Percentiles rank a stretch among this genome's conserved stretches.
Conservation (phyloP, 2,113 vertebrate genomes). For the Pao palembangensis region DNA sequence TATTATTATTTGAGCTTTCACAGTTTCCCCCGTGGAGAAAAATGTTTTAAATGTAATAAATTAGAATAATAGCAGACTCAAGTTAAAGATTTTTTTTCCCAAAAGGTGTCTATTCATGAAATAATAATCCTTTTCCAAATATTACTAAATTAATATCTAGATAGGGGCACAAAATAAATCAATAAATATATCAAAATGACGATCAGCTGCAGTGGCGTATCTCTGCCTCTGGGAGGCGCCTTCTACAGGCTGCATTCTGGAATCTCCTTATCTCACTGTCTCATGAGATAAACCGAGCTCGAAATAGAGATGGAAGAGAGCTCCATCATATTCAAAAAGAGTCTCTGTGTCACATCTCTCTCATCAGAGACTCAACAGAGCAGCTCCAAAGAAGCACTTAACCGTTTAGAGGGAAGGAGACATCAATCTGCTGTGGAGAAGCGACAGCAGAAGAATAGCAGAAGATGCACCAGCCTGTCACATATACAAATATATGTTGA, state of each 20-base stretch:
- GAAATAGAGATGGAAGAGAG: constrained; percentile 62
- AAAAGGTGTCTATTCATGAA: too few relatives aligned
- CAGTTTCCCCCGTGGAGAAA: too few relatives aligned
- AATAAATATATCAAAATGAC: background rate
- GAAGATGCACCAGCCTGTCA: too few relatives aligned
- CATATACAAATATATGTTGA: too few relatives aligned
- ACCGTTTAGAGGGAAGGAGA: constrained; percentile 1
- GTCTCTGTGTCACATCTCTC: constrained; percentile 30
- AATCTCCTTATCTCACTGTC: constrained; percentile 51
- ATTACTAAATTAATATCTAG: too few relatives aligned
- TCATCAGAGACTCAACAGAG: constrained; percentile 29
- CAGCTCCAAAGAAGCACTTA: constrained; percentile 39
- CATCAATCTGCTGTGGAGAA: constrained; percentile 20
- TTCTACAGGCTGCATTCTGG: constrained; percentile 28
- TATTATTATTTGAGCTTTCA: too few relatives aligned
- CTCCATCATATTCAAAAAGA: constrained; percentile 52
- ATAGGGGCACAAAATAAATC: too few relatives aligned
- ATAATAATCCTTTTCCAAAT: too few relatives aligned
- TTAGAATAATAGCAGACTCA: too few relatives aligned
- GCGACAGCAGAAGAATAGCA: constrained; percentile 1
- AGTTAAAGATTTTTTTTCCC: too few relatives aligned
- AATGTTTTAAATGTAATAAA: too few relatives aligned
- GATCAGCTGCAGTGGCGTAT: constrained; percentile 5
- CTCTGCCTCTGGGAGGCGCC: constrained; percentile 59
- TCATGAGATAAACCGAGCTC: constrained; percentile 60